Percentiles rank a stretch among this genome's conserved stretches.
phyloP scores from a whole-genome alignment of 2,113 vertebrate species.

The Anhinga rufa region DNA sequence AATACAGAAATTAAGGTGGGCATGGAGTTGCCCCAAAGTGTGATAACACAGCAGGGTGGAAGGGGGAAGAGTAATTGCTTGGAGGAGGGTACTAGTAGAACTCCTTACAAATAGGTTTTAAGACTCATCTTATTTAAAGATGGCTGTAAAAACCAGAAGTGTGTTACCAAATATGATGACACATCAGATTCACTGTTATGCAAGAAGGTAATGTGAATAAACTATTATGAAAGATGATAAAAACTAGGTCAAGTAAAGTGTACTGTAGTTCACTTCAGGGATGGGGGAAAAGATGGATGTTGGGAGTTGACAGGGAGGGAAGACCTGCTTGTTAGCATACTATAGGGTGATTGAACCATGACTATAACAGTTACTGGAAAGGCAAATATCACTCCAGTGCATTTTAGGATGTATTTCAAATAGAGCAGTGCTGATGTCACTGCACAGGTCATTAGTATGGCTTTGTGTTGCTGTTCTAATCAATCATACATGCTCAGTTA shows the following conservation, averaged over 20 bases:
- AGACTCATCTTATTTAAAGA: neutral
- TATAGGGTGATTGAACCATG: neutral
- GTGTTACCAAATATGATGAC: neutral
- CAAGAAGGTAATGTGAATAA: neutral
- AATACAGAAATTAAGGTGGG: neutral
- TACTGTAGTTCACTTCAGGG: neutral
- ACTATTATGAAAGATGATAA: neutral
- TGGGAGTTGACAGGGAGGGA: neutral
- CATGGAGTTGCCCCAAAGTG: neutral
- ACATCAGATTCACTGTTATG: neutral
- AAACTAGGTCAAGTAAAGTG: neutral
- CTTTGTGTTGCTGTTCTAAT: neutral
- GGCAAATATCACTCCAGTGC: neutral
- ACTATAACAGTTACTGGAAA: neutral
- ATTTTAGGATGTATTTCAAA: neutral
- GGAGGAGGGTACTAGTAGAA: neutral
- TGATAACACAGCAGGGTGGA: neutral
- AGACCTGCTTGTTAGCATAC: neutral
- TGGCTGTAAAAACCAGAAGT: neutral
- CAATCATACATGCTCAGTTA: accelerated
- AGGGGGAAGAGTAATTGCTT: neutral
- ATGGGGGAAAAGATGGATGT: neutral
- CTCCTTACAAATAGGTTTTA: neutral
- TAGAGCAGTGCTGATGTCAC: neutral
- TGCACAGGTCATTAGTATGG: neutral